These are phyloP conservation scores for Vidua chalybeata DNA, from an alignment of 2,113 vertebrate species.

Conservation along the genomic window DNA sequence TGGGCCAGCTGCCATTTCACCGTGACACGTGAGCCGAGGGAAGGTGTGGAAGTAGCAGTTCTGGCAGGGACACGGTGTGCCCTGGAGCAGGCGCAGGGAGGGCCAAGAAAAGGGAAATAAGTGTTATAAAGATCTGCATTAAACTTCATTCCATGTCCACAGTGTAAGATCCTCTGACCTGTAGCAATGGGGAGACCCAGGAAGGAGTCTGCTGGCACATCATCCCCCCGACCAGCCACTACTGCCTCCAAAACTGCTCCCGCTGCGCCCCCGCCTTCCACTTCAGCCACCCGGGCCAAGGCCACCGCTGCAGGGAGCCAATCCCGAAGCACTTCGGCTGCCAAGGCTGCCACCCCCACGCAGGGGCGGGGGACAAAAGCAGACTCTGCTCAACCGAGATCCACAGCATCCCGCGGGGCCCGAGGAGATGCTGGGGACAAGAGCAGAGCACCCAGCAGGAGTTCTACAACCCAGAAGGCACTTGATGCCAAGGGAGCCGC, in stretches of 20 bases:
- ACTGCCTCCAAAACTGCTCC: background rate
- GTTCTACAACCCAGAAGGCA: accelerated
- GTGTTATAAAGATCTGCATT: background rate
- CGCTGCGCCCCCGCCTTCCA: accelerated
- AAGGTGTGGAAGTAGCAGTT: background rate
- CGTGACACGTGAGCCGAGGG: background rate
- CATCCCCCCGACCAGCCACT: background rate
- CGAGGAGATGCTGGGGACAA: background rate
- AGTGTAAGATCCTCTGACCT: background rate
- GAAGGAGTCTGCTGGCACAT: background rate
- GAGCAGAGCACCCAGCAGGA: background rate
- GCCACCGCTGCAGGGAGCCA: accelerated
- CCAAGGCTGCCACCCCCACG: background rate
- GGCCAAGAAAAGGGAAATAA: background rate
- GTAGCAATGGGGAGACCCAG: conserved; percentile 50
- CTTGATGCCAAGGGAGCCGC: background rate
- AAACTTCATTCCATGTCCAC: background rate
- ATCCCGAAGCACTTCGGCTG: background rate
- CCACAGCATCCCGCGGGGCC: background rate
- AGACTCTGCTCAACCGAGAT: background rate
- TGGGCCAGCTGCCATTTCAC: background rate
- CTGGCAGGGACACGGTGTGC: background rate
- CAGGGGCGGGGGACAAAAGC: background rate
- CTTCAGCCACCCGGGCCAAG: background rate
- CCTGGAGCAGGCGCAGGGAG: background rate